Evolutionary conservation across 1,140 invertebrate species (phyloP).

Genomic region (Hylaeus volcanicus): DNA sequence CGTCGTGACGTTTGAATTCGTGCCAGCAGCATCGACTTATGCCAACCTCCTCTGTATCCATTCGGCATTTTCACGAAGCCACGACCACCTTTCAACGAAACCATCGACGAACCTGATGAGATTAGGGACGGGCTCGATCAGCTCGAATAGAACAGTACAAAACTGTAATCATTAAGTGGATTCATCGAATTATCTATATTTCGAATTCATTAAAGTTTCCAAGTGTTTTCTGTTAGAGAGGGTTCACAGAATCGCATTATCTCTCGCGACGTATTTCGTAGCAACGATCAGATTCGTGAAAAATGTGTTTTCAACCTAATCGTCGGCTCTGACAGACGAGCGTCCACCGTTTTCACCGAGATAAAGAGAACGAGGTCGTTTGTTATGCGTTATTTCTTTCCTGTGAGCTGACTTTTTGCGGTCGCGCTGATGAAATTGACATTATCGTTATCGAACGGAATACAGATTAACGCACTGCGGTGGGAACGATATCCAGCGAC

Average conservation of each 20-base stretch:
- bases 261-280: neutral
- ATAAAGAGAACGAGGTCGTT: constrained; percentile 49
- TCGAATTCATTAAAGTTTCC: too few species aligned
- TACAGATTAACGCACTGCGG: constrained; percentile 16
- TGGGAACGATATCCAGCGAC: constrained; percentile 26
- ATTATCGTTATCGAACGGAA: constrained; percentile 48
- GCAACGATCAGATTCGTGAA: constrained; percentile 1
- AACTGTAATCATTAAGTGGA: too few species aligned
- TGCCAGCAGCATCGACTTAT: constrained; percentile 70
- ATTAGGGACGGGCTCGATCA: neutral
- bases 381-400: constrained; percentile 18
- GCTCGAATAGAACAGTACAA: neutral
- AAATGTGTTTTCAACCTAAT: constrained; percentile 19
- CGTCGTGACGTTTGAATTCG: constrained; percentile 71
- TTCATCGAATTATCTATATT: too few species aligned
- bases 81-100: constrained; percentile 10
- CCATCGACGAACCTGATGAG: neutral
- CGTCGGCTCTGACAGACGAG: neutral
- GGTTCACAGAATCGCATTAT: too few species aligned
- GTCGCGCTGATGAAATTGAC: constrained; percentile 33
- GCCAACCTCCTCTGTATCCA: constrained; percentile 47
- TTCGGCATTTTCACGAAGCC: constrained; percentile 16
- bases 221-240: too few species aligned
- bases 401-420: constrained; percentile 17
- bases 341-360: neutral